phyloP scores from a whole-genome alignment of 2,888 invertebrate genomes.

The Dermolepida albohirtum region DNA sequence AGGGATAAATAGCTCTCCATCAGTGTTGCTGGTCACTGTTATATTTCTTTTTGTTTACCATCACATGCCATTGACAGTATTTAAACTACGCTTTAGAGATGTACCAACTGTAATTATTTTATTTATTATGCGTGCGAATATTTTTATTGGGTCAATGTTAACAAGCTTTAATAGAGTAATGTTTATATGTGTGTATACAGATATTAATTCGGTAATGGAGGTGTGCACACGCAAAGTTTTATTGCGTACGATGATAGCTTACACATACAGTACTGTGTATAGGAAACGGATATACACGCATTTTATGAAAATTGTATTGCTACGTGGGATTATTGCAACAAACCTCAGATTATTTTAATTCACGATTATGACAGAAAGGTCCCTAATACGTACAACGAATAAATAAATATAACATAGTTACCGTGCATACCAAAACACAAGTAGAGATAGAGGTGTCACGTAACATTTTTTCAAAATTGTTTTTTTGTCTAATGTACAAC shows the following conservation, averaged over 20 bases:
- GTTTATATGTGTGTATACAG: conserved; percentile 12
- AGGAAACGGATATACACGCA: too few species aligned
- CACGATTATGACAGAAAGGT: too few species aligned
- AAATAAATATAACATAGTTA: too few species aligned
- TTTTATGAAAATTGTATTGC: too few species aligned
- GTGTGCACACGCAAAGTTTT: neutral
- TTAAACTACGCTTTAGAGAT: neutral
- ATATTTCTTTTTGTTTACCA: conserved; percentile 9
- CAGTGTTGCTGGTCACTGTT: neutral
- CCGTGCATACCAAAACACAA: too few species aligned
- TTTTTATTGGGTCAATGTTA: conserved; percentile 48
- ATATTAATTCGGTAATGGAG: conserved; percentile 27
- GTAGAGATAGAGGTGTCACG: too few species aligned
- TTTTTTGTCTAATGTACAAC: too few species aligned
- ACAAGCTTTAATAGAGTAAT: conserved; percentile 37
- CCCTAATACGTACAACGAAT: too few species aligned
- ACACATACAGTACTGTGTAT: too few species aligned
- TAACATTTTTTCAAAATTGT: too few species aligned
- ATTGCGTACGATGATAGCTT: neutral
- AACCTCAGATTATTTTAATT: too few species aligned
- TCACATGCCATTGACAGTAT: neutral
- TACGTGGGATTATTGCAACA: too few species aligned
- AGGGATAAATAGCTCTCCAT: neutral
- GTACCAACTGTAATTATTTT: conserved; percentile 22
- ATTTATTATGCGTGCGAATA: conserved; percentile 31